Base-by-base conservation (phyloP, 2,797 vertebrate genomes). In the Darevskia mixta region DNA sequence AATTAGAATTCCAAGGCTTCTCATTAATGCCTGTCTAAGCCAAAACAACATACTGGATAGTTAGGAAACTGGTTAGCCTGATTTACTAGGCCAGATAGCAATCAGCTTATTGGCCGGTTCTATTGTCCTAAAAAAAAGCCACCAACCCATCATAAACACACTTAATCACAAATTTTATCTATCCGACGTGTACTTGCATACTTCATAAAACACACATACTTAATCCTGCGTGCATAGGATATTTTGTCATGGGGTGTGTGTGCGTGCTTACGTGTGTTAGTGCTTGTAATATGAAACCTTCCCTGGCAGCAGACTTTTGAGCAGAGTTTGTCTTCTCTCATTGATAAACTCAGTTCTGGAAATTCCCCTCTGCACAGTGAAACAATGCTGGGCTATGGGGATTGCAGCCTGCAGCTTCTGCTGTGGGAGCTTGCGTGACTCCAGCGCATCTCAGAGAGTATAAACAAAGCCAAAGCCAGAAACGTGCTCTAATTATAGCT, bases 401-500 rank as follows among this genome's bases (percentile, higher is more conserved):
- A 64, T 75, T 92, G 88, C 87, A 23, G 15, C 87, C 89, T 93
- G 35, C 79, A 92, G 90, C 82, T 38, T 23, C 66, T 77, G 55
- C 27, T 86, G 71, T 2, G 7, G 66, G 86, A 58, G 90, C 73
- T 91, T 76, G 58, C 0, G 0, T 90, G 81, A 82, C 89, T 3
- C 0, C 77, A 85, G 27, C 49, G 87, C 71, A 87, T 78, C 0
- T 85, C 49, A 0, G 89, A 66, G 43, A 91, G 87, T 32, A 82
- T 85, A 89, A 92, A 77, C 79, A 88, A 89, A 76, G 11, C 75
- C 93, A 11, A 49, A n/a, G 80, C n/a, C 23, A 89, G 90, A 92
- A 78, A 79, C 0, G 0, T 0, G 0, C 43, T 66, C 71, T 78
- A 84, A 77, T 23, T 75, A 82, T 72, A 83, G 43, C 87, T 87